phyloP scores from a whole-genome alignment of 2,888 invertebrate genomes.

The Eumerus sabulonum region DNA sequence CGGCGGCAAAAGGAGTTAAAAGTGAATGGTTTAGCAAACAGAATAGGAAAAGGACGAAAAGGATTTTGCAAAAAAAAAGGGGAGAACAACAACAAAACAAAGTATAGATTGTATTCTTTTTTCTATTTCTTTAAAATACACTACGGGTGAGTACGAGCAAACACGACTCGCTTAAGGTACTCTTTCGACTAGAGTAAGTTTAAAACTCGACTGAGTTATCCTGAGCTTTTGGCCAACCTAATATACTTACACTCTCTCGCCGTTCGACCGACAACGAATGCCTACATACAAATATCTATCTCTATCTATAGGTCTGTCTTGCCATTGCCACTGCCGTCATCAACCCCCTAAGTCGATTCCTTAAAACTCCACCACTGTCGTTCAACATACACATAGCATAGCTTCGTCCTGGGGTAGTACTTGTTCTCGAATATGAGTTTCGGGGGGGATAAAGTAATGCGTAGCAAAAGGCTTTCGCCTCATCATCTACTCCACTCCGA shows the following conservation, averaged over 20 bases:
- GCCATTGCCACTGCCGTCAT: conserved; percentile 2
- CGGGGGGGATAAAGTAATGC: conserved; percentile 58
- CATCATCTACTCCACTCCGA: neutral
- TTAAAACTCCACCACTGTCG: neutral
- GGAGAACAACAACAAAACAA: neutral
- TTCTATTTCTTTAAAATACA: conserved; percentile 71
- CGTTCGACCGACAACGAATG: conserved; percentile 1
- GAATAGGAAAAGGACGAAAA: neutral
- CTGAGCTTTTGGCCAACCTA: conserved; percentile 73
- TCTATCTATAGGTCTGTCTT: conserved; percentile 21
- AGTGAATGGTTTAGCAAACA: conserved; percentile 11
- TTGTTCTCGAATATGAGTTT: too few relatives aligned
- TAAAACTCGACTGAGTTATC: conserved; percentile 78
- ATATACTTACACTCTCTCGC: conserved; percentile 70
- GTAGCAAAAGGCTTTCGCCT: conserved; percentile 34
- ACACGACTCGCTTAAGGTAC: conserved; percentile 74
- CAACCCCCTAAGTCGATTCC: neutral
- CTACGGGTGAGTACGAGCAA: conserved; percentile 79
- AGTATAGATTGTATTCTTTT: too few relatives aligned
- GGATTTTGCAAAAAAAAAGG: neutral
- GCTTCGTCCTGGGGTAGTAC: too few relatives aligned
- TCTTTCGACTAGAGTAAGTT: conserved; percentile 77
- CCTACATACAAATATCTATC: conserved; percentile 11
- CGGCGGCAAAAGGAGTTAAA: neutral
- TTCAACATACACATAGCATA: neutral